Evolutionary conservation across 1,140 invertebrate genomes (phyloP), one percentile per base, ranked within the genome.

Genomic region (Pseudomyrmex gracilis): DNA sequence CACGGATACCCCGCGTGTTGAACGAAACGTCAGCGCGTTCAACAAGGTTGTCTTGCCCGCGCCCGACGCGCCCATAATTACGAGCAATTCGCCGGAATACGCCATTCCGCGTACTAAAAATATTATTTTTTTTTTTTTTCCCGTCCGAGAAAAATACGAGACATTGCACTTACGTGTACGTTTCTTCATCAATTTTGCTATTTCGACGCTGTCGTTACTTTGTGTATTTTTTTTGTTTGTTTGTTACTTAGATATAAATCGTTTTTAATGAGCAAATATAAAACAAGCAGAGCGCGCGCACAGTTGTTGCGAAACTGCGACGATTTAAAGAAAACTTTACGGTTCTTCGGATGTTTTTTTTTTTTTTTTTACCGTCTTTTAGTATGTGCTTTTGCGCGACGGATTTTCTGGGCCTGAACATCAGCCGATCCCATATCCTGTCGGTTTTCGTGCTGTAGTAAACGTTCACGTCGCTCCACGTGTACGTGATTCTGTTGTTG

Each of bases 41-140:
- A 99, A 93, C 0, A 99, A 95, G 0, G 98, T 99, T 0, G 98
- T 99, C 95, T 99, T 99, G 5, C 99, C 99, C 0, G 99, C 98
- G 0, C 98, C 98, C 34, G 98, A 98, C 3, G 98, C 97, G 3
- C 98, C 98, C 97, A 99, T 97, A 24, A 99, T 97, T 2, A 98
- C 98, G 73, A 99, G 92, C 24, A 99, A 93, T 92, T 99, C 98
- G 3, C 98, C 98, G 5, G 98, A 97, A 92, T 97, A 96, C 0
- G 98, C 98, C 1, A 97, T 95, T 10, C 98, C 98, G 85, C 95
- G 97, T 2, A 98, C 98, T 97, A 85, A n/a, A 93, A 94, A n/a
- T n/a, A 9, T 34, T 34, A 60, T 74, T 55, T 34, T 51, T 2
- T 9, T 57, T 64, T 22, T 66, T 2, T 9, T 57, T 64, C 17